Base-by-base conservation (phyloP, 1,140 invertebrate species). In the Rhagoletis zephyria region DNA sequence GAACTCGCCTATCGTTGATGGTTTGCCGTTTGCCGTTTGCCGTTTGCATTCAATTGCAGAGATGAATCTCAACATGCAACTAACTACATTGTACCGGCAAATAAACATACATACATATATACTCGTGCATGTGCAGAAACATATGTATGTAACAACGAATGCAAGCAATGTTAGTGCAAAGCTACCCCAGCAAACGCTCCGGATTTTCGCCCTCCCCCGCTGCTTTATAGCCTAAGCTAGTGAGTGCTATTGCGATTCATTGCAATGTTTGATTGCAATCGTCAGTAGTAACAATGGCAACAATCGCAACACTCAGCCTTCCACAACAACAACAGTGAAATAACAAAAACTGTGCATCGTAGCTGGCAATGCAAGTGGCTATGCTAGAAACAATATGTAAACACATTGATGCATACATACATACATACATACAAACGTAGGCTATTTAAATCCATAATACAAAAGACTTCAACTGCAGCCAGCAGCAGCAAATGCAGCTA, bases 181-280 rank as follows among this genome's bases (percentile, higher is more conserved):
- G 30, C 48, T 56, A 19, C 48, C 19, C 48, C 45, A 30, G 30
- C 30, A 51, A 81, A 81, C 48, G 56, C 56, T 16, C 56, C 19
- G 30, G 42, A 19, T 56, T 81, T 81, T 42, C 30, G 19, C 19
- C 51, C 74, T 30, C 48, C 74, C 74, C 48, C 48, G n/a, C 74
- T 14, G 16, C 64, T 14, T 14, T 14, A 56, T 30, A 7, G 10
- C 51, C 51, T 6, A 14, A 12, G n/a, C 16, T 42, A 6, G 45
- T 14, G 30, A 56, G n/a, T 74, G 74, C 74, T 81, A 48, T 81
- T 81, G 74, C 74, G 45, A 81, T 81, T 81, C 74, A 81, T 81
- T 56, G 74, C 74, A 81, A 81, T 81, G 74, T 81, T 81, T 81
- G 74, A 81, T 81, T 81, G 74, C 74, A 81, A 81, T 81, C 74